These are phyloP conservation scores for Agonopterix heracliana DNA, from an alignment of 2,888 invertebrate species.

Conservation along the genomic window DNA sequence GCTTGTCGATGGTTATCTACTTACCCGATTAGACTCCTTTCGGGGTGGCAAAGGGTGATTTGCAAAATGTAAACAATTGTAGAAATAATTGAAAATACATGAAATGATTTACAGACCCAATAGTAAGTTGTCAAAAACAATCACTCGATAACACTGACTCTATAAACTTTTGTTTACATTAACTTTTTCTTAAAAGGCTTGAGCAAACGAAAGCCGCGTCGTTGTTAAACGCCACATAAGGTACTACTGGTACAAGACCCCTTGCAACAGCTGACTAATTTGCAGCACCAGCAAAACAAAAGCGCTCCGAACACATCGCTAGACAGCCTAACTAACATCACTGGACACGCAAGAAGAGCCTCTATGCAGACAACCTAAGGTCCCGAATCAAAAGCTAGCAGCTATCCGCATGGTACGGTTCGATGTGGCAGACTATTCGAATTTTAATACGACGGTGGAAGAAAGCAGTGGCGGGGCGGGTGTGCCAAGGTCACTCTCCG, in stretches of 20 bases:
- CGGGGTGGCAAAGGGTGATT: no score
- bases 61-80: no score
- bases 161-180: background rate
- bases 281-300: slow-evolving; percentile 64
- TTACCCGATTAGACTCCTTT: no score
- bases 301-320: slow-evolving; percentile 23
- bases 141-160: background rate
- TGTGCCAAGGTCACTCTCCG: slow-evolving; percentile 63
- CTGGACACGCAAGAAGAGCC: slow-evolving; percentile 33
- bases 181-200: background rate
- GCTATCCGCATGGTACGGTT: slow-evolving; percentile 58
- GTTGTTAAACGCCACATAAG: slow-evolving; percentile 39
- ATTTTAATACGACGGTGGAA: slow-evolving; percentile 52
- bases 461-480: slow-evolving; percentile 27
- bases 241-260: slow-evolving; percentile 44
- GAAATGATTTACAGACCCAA: slow-evolving; percentile 6
- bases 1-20: no score
- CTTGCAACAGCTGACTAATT: slow-evolving; percentile 66
- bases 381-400: slow-evolving; percentile 28
- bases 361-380: slow-evolving; percentile 37
- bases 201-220: slow-evolving; percentile 16
- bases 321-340: slow-evolving; percentile 29
- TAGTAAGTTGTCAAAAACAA: background rate
- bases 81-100: background rate
- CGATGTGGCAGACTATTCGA: slow-evolving; percentile 61